Evolutionary conservation across 2,113 vertebrate species (phyloP).

Genomic region (Neofelis nebulosa): DNA sequence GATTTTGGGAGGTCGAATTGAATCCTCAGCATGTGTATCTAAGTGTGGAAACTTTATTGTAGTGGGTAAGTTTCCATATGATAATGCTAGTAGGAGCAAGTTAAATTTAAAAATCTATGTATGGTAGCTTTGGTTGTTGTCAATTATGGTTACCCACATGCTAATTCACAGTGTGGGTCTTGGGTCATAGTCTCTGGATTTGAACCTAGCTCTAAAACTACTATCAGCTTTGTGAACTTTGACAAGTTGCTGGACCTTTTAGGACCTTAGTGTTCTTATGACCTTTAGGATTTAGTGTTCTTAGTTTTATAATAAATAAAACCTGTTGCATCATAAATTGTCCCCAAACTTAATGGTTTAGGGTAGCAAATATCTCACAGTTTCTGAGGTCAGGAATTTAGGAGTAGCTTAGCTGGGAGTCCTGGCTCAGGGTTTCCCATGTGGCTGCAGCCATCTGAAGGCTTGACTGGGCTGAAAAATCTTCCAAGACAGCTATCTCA

Average conservation of each 20-base stretch:
- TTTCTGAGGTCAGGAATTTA: background rate
- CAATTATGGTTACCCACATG: background rate
- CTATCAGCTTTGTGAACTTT: background rate
- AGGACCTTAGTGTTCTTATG: background rate
- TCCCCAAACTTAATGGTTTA: background rate
- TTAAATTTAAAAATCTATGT: background rate
- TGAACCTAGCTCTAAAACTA: background rate
- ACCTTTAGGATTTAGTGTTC: background rate
- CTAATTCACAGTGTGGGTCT: background rate
- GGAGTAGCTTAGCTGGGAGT: background rate
- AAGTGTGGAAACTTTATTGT: conserved; percentile 91
- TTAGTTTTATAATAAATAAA: background rate
- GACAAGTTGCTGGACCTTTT: background rate
- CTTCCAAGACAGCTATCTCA: background rate
- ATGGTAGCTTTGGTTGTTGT: conserved; percentile 12
- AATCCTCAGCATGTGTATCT: conserved; percentile 93
- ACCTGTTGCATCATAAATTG: background rate
- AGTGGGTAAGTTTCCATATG: conserved; percentile 87
- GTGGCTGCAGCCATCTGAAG: background rate
- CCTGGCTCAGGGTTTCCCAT: background rate
- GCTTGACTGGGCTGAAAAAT: background rate
- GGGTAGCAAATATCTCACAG: background rate
- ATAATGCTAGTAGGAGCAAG: background rate
- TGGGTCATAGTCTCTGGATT: background rate
- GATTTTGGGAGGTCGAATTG: conserved; percentile 92